Conservation (phyloP, 1,140 invertebrate species). For the Pseudoatta argentina region DNA sequence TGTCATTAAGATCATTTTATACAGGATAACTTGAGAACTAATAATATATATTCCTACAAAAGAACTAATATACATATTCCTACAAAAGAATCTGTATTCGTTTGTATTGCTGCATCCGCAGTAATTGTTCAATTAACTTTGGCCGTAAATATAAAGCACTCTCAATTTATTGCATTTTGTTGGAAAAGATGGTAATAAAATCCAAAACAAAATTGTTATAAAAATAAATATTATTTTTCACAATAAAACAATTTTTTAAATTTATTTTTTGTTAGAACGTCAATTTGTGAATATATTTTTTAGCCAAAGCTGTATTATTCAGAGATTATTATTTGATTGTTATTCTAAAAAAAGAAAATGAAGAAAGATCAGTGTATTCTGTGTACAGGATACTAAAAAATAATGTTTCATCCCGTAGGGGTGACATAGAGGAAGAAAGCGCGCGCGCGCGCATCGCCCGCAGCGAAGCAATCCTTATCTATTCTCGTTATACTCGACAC, state of each 20-base stretch:
- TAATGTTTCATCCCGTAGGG: conserved; percentile 29
- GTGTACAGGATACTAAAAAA: conserved; percentile 8
- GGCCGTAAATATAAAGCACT: too few species aligned
- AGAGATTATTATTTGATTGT: neutral
- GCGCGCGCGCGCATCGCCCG: conserved; percentile 9
- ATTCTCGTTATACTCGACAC: conserved; percentile 53
- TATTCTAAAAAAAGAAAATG: conserved; percentile 3
- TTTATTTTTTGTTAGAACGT: too few species aligned
- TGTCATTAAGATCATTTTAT: neutral
- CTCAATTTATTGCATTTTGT: too few species aligned
- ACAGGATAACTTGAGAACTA: neutral
- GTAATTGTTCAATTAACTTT: too few species aligned
- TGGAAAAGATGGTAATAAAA: too few species aligned
- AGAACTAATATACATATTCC: neutral
- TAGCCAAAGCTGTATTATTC: too few species aligned
- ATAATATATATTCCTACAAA: neutral
- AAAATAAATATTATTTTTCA: too few species aligned
- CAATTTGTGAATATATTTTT: too few species aligned
- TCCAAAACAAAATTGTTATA: too few species aligned
- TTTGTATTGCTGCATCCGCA: neutral
- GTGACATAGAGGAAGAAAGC: conserved; percentile 14
- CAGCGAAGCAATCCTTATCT: conserved; percentile 54
- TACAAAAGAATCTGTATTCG: neutral
- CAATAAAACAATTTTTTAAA: too few species aligned
- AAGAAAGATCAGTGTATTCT: too few species aligned